Base-by-base conservation (phyloP, 1,140 invertebrate genomes). In the Camponotus floridanus region DNA sequence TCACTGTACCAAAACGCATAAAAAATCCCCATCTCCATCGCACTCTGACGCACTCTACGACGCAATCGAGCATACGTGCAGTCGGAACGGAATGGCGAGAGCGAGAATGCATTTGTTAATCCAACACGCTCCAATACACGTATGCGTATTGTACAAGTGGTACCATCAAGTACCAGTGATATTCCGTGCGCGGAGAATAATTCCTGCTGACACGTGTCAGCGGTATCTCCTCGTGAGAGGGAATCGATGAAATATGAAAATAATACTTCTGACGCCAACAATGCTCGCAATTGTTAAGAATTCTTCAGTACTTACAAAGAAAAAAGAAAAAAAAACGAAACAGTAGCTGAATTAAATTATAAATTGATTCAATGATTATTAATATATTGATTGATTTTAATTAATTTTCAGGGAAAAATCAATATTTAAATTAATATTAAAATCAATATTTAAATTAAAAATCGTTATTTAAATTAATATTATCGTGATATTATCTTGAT, bases 91-190 rank as follows among this genome's bases (percentile, higher is more conserved):
- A 80, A 87, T 70, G 71, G 57, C 36, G 57, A 87, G 83, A 85
- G 26, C 51, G 64, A 67, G 80, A 59, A 74, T 61, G 57, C 78
- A 55, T 67, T 67, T 71, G 76, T 85, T 87, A 84, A 87, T 74
- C 7, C 64, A 87, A 85, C 36, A 85, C 26, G 76, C 80, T 87
- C 57, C 13, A 76, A 89, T 61, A 81, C 87, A 89, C 48, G 51
- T 48, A 31, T 39, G 26, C 39, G 26, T 26, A 26, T 26, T 26
- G 0, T 26, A 39, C 31, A 55, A 61, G 55, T 55, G 68, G 79
- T 83, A 83, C 88, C 89, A 85, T 36, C 71, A 64, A 87, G 88
- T 90, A 78, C 86, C 85, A 89, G 73, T 68, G 33, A 51, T 51
- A 70, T 59, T 81, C 74, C 48, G 55, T 33, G 59, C 36, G 11